These are phyloP conservation scores for Antheraea pernyi DNA, from an alignment of 1,140 invertebrate genomes.

Conservation along the genomic window DNA sequence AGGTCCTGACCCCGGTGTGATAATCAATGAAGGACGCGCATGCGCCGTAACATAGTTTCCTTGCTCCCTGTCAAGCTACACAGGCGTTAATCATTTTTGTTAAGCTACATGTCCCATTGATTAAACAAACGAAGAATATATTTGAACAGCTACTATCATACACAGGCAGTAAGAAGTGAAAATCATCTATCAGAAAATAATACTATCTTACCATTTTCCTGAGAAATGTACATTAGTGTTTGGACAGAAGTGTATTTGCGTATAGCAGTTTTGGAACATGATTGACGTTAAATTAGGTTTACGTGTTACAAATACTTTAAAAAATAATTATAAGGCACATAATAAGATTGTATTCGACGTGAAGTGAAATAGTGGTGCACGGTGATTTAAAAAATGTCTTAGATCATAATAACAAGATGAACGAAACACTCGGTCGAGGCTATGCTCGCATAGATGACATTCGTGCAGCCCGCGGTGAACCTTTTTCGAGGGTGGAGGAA, in stretches of 20 bases:
- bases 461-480: constrained; percentile 58
- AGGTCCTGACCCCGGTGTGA: constrained; percentile 41
- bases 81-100: constrained; percentile 40
- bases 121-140: constrained; percentile 6
- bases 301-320: no score
- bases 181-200: not conserved
- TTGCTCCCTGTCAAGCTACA: constrained; percentile 42
- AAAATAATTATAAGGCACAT: not conserved
- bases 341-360: not conserved
- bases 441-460: constrained; percentile 81
- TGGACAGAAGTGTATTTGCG: not conserved
- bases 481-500: constrained; percentile 66
- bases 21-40: constrained; percentile 63
- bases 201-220: not conserved
- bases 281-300: not conserved
- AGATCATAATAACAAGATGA: constrained; percentile 67
- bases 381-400: not conserved
- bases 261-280: not conserved
- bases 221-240: no score
- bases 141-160: not conserved
- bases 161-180: not conserved
- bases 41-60: constrained; percentile 40
- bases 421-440: constrained; percentile 84
- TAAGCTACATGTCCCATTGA: constrained; percentile 20
- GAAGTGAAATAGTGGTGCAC: not conserved